Conservation (phyloP, 2,888 invertebrate genomes). For the Calliphora vomitoria region DNA sequence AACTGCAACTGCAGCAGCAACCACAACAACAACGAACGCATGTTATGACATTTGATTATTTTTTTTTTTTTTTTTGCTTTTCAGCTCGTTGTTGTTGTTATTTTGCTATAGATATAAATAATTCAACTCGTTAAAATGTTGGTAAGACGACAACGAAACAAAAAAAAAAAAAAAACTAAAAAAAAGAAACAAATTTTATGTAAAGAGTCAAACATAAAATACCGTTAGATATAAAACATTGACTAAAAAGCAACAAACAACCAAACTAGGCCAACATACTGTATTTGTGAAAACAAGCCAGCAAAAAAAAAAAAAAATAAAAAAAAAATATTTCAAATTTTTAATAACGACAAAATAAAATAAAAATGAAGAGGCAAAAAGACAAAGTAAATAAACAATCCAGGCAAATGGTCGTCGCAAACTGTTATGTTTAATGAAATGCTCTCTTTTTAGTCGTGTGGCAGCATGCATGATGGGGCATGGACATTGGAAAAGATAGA, state of each 20-base stretch:
- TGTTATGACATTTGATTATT: slow-evolving; percentile 69
- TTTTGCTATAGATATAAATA: slow-evolving; percentile 60
- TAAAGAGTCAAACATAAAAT: slow-evolving; percentile 49
- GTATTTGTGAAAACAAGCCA: slow-evolving; percentile 31
- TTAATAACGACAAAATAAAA: slow-evolving; percentile 62
- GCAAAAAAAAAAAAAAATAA: background rate
- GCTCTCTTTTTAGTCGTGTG: slow-evolving; percentile 60
- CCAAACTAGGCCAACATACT: slow-evolving; percentile 69
- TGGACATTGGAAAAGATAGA: slow-evolving; percentile 37
- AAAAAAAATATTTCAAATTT: slow-evolving; percentile 60
- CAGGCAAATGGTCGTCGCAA: slow-evolving; percentile 39
- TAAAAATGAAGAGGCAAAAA: slow-evolving; percentile 3
- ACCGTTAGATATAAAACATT: slow-evolving; percentile 71
- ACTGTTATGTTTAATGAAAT: slow-evolving; percentile 60
- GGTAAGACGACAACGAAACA: slow-evolving; percentile 31
- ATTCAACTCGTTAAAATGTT: slow-evolving; percentile 70
- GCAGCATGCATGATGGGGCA: slow-evolving; percentile 47
- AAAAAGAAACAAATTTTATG: slow-evolving; percentile 58
- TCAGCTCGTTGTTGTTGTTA: slow-evolving; percentile 32
- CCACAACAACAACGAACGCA: slow-evolving; percentile 36
- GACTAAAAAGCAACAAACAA: slow-evolving; percentile 34
- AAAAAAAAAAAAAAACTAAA: background rate
- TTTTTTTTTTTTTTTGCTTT: slow-evolving; percentile 18
- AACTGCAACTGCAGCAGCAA: background rate
- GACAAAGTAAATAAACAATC: slow-evolving; percentile 27